A percentile compares a stretch with the other conserved stretches of the same genome.
Conservation (phyloP, 2,797 vertebrate species). For the Siniperca obscura region DNA sequence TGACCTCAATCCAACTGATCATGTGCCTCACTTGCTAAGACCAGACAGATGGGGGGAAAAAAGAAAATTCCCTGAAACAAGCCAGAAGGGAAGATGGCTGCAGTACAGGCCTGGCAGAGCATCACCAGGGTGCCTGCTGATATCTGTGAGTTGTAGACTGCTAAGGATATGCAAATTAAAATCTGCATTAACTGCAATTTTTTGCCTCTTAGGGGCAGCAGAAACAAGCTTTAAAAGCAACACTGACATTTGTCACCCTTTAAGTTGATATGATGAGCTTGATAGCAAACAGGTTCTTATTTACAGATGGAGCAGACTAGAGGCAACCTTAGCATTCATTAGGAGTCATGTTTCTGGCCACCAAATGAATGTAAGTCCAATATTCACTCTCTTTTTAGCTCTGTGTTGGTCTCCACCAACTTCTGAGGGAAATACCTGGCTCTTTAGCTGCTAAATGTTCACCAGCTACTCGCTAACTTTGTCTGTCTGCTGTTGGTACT, state of each 20-base stretch:
- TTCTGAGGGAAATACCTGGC: background rate
- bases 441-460: background rate
- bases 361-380: background rate
- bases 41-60: background rate
- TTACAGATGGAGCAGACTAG: background rate
- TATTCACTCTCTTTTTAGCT: background rate
- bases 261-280: background rate
- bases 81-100: background rate
- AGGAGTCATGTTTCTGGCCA: background rate
- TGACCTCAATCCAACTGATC: constrained; percentile 23
- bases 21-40: constrained; percentile 22
- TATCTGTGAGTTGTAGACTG: no score
- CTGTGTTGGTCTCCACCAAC: background rate
- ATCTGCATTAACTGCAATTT: background rate
- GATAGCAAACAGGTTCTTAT: background rate
- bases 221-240: background rate
- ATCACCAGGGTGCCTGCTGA: background rate
- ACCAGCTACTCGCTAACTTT: background rate
- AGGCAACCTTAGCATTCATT: background rate
- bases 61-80: background rate
- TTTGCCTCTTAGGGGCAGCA: background rate
- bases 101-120: background rate
- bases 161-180: background rate
- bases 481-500: background rate
- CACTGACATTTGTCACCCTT: background rate